phyloP scores from a whole-genome alignment of 1,140 invertebrate species.

The Steinernema feltiae region DNA sequence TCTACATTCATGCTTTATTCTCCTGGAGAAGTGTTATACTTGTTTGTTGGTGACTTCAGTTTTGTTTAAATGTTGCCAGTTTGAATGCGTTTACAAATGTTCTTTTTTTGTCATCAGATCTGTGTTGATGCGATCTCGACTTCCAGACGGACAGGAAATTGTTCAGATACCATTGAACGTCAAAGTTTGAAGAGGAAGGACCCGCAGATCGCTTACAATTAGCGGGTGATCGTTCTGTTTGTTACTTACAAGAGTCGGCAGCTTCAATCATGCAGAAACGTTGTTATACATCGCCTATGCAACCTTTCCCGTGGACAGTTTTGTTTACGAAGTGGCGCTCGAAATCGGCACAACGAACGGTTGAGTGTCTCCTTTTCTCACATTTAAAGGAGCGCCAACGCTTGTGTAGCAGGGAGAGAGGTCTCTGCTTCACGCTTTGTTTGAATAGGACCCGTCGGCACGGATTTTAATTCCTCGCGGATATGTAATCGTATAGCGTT shows the following conservation, averaged over 20 bases:
- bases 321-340: not conserved
- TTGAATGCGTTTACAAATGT: too few species aligned
- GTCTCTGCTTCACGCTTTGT: not conserved
- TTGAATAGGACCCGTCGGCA: constrained; percentile 8
- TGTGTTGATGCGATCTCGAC: too few species aligned
- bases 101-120: too few species aligned
- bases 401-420: not conserved
- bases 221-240: too few species aligned
- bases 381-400: not conserved
- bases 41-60: not conserved
- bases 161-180: too few species aligned
- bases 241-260: too few species aligned
- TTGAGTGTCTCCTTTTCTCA: constrained; percentile 3
- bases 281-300: not conserved
- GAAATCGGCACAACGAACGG: not conserved
- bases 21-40: not conserved
- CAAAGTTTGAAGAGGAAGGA: too few species aligned
- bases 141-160: too few species aligned
- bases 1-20: not conserved
- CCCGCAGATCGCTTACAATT: too few species aligned
- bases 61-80: too few species aligned
- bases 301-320: not conserved
- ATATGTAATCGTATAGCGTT: constrained; percentile 9
- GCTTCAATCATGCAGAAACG: not conserved
- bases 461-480: not conserved